Evolutionary conservation across 2,888 invertebrate genomes (phyloP).

Genomic region (Drosophila mimetica): DNA sequence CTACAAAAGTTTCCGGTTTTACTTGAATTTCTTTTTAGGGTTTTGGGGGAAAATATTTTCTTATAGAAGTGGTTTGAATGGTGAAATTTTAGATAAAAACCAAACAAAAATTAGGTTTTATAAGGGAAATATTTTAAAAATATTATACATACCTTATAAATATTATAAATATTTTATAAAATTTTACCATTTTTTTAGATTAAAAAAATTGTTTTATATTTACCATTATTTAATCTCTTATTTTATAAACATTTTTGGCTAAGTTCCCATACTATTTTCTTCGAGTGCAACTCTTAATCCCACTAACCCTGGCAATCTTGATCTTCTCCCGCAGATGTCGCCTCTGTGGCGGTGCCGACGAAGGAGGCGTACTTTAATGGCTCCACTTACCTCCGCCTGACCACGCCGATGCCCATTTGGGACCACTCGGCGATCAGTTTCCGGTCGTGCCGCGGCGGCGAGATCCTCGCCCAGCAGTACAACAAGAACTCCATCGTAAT

Average conservation of each 20-base stretch:
- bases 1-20: neutral
- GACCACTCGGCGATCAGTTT: slow-evolving; percentile 93
- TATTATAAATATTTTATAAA: too few species aligned
- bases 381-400: slow-evolving; percentile 90
- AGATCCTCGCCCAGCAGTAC: slow-evolving; percentile 89
- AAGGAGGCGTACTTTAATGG: slow-evolving; percentile 94
- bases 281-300: neutral
- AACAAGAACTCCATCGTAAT: slow-evolving; percentile 87
- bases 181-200: too few species aligned
- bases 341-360: slow-evolving; percentile 78
- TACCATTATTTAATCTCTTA: too few species aligned
- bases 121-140: too few species aligned
- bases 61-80: too few species aligned
- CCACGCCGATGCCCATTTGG: slow-evolving; percentile 90
- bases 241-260: too few species aligned
- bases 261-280: neutral
- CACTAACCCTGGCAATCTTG: slow-evolving; percentile 34
- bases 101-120: too few species aligned
- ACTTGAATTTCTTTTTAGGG: neutral
- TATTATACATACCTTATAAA: too few species aligned
- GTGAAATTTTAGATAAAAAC: too few species aligned
- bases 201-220: too few species aligned
- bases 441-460: slow-evolving; percentile 91
- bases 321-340: slow-evolving; percentile 69
- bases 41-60: neutral